These are phyloP conservation scores for Psilanteris sp. DNA, from an alignment of 1,140 invertebrate genomes.

Conservation along the genomic window DNA sequence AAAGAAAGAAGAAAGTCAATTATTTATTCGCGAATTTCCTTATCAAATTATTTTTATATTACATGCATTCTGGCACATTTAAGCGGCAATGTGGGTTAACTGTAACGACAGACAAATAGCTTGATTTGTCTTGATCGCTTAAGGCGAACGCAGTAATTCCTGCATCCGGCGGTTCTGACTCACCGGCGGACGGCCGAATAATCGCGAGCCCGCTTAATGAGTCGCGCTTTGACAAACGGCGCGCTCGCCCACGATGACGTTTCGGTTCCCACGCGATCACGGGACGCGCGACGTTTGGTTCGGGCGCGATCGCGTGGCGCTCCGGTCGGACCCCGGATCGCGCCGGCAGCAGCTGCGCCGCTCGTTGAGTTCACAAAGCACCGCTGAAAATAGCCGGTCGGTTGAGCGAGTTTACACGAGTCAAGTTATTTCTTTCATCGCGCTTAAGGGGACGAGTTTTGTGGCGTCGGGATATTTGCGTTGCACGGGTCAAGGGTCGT, in stretches of 20 bases:
- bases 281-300: slow-evolving; percentile 4
- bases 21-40: no score
- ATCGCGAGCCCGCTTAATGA: slow-evolving; percentile 52
- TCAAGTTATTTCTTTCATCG: no score
- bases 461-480: no score
- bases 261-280: slow-evolving; percentile 54
- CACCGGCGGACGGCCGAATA: slow-evolving; percentile 31
- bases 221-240: slow-evolving; percentile 56
- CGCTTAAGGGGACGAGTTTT: no score
- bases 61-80: slow-evolving; percentile 38
- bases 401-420: no score
- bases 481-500: no score
- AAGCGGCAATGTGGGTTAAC: slow-evolving; percentile 68
- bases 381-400: no score
- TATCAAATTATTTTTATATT: no score
- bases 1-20: no score
- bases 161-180: slow-evolving; percentile 72
- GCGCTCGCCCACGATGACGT: slow-evolving; percentile 55
- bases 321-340: slow-evolving; percentile 15
- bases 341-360: no score
- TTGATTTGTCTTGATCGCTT: slow-evolving; percentile 74
- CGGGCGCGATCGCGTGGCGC: slow-evolving; percentile 35
- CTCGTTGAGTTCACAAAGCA: no score
- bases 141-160: slow-evolving; percentile 71
- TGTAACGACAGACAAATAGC: slow-evolving; percentile 71